A percentile compares a stretch with the other conserved stretches of the same genome.
Conservation (phyloP, 1,140 invertebrate species). For the Prorops nasuta region DNA sequence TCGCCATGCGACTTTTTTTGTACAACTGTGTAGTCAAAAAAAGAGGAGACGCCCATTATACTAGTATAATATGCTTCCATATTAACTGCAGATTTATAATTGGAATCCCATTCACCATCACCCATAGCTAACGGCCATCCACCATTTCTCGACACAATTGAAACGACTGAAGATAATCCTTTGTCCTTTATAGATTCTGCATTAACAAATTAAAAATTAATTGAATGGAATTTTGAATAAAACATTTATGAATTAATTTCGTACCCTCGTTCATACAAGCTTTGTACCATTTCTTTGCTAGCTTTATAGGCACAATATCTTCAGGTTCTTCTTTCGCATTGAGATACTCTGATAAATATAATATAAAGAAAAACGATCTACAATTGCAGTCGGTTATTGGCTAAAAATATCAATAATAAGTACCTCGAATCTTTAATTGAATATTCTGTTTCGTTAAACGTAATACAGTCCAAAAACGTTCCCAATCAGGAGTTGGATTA, state of each 20-base stretch:
- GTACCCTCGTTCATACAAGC: constrained; percentile 1
- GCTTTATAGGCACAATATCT: neutral
- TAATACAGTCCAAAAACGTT: too few species aligned
- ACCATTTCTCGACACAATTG: neutral
- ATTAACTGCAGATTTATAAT: too few species aligned
- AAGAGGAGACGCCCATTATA: too few species aligned
- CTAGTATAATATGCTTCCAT: too few species aligned
- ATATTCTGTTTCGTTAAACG: too few species aligned
- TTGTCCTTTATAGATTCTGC: neutral
- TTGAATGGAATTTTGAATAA: neutral
- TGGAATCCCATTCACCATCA: neutral
- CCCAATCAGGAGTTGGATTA: too few species aligned
- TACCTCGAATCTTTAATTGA: too few species aligned
- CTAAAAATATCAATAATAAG: too few species aligned
- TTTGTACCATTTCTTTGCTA: neutral
- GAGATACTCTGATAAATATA: neutral
- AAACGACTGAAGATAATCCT: neutral
- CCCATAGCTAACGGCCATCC: neutral
- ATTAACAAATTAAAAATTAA: neutral
- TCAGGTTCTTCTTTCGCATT: neutral
- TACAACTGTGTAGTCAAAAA: too few species aligned
- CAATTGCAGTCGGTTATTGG: too few species aligned
- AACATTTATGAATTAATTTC: neutral
- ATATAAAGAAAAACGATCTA: neutral
- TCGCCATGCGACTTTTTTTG: too few species aligned